phyloP scores from a whole-genome alignment of 2,888 invertebrate genomes.

The Eudasyphora cyanicolor region DNA sequence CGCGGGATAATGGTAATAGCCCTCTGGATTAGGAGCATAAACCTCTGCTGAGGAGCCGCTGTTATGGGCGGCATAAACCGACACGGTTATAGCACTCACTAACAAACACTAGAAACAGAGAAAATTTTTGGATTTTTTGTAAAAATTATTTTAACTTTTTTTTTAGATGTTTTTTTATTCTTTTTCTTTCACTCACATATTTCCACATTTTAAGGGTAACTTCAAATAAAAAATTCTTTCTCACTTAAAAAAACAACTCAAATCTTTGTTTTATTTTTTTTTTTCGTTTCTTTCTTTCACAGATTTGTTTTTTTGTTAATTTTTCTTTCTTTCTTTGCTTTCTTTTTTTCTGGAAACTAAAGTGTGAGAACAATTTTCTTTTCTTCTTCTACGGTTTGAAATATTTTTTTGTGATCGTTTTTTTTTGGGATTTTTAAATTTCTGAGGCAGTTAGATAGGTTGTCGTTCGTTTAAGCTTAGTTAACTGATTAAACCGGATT shows the following conservation, averaged over 20 bases:
- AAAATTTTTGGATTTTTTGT: conserved; percentile 20
- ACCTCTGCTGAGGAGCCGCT: conserved; percentile 69
- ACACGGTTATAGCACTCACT: conserved; percentile 63
- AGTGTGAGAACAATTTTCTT: neutral
- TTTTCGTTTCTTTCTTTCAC: conserved; percentile 32
- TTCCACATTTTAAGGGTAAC: conserved; percentile 60
- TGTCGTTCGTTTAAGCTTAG: conserved; percentile 74
- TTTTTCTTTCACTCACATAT: conserved; percentile 55
- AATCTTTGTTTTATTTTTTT: conserved; percentile 5
- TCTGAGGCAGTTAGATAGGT: conserved; percentile 56
- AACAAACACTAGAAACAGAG: conserved; percentile 58
- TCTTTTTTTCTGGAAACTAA: no score
- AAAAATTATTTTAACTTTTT: conserved; percentile 27
- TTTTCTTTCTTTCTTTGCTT: conserved; percentile 25
- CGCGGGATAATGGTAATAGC: conserved; percentile 73
- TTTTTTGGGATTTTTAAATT: conserved; percentile 13
- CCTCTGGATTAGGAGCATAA: conserved; percentile 66
- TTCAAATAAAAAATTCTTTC: neutral
- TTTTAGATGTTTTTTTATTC: conserved; percentile 28
- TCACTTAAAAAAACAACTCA: neutral
- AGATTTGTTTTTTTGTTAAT: conserved; percentile 20
- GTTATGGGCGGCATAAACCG: conserved; percentile 29
- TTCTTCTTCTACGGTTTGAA: no score
- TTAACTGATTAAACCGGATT: conserved; percentile 77
- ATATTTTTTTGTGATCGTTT: conserved; percentile 39